These are phyloP conservation scores for Amaurobius ferox DNA, from an alignment of 2,888 invertebrate species.

Conservation along the genomic window DNA sequence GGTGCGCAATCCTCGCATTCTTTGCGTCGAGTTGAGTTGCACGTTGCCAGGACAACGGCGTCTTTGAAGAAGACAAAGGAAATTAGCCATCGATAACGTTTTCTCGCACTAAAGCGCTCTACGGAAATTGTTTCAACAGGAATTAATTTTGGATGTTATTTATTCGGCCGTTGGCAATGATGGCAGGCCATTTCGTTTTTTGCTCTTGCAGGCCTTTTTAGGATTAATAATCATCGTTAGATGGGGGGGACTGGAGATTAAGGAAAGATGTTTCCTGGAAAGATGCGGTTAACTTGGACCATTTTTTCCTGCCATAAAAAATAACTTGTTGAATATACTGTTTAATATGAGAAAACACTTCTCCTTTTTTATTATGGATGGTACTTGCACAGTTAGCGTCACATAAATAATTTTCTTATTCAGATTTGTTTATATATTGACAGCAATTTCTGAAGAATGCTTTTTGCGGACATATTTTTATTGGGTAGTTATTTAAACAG, in stretches of 20 bases:
- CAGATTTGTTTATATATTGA: no score
- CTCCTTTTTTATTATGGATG: no score
- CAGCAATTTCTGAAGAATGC: no score
- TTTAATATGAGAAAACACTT: background rate
- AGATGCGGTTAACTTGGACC: constrained; percentile 14
- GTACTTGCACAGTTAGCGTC: no score
- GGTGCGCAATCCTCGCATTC: constrained; percentile 27
- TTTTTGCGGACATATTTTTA: no score
- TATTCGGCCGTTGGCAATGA: constrained; percentile 43
- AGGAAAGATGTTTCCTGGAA: background rate
- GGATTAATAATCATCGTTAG: constrained; percentile 60
- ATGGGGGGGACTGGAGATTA: constrained; percentile 31
- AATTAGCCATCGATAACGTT: constrained; percentile 64
- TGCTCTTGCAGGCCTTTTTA: background rate
- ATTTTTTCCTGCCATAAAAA: background rate
- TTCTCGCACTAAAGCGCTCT: constrained; percentile 44
- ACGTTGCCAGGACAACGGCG: constrained; percentile 45
- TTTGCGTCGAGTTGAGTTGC: constrained; percentile 22
- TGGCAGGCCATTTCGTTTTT: constrained; percentile 32
- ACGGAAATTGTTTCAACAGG: constrained; percentile 66
- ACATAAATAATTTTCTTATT: no score
- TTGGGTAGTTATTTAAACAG: no score
- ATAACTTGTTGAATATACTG: background rate
- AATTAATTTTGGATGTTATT: constrained; percentile 63
- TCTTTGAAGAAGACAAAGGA: constrained; percentile 46